Conservation (phyloP, 1,140 invertebrate species). For the Temnothorax curvispinosus region DNA sequence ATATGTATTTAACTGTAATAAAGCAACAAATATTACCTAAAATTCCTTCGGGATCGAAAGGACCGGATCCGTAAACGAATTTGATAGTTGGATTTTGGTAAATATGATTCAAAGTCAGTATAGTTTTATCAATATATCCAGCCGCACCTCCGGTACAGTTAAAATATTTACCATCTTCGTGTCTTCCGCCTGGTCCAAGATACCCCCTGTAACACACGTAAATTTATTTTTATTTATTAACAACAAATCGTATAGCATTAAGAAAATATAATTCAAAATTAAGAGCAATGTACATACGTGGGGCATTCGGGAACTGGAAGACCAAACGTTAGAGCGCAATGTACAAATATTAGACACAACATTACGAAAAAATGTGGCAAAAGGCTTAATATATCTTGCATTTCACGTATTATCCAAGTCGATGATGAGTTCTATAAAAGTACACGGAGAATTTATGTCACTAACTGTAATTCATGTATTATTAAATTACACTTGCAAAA, state of each 20-base stretch:
- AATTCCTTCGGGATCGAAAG: conserved; percentile 95
- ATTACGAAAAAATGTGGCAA: conserved; percentile 90
- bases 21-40: conserved; percentile 55
- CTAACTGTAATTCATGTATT: background rate
- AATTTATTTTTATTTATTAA: background rate
- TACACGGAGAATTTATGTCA: background rate
- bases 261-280: background rate
- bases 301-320: conserved; percentile 90
- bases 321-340: conserved; percentile 88
- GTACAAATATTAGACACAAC: conserved; percentile 86
- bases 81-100: conserved; percentile 91
- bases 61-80: conserved; percentile 89
- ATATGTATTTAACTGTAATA: background rate
- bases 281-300: conserved; percentile 61
- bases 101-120: conserved; percentile 86
- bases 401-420: conserved; percentile 76
- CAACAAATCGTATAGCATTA: background rate
- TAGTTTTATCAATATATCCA: conserved; percentile 91
- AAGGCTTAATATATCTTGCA: conserved; percentile 88
- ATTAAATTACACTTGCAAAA: no score
- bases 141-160: conserved; percentile 95
- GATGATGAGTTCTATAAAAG: conserved; percentile 66
- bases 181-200: conserved; percentile 93
- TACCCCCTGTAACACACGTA: conserved; percentile 88
- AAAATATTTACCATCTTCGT: conserved; percentile 87